Base-by-base conservation (phyloP, 1,140 invertebrate genomes). In the Rhizoglyphus robini region DNA sequence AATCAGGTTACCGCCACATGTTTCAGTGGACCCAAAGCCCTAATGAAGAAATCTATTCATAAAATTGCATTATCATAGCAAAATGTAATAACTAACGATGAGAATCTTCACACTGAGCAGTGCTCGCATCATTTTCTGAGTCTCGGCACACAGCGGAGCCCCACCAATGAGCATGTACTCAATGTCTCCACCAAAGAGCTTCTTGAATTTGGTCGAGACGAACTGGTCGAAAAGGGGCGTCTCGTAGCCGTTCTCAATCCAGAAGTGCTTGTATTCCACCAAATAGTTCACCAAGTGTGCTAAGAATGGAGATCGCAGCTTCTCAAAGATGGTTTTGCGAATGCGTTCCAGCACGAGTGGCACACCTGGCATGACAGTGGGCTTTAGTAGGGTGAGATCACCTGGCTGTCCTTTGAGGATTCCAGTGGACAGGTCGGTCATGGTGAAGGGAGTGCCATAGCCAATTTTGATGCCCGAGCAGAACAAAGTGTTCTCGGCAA, bases 11-110 rank as follows among this genome's bases (percentile, higher is more conserved):
- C 91, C 93, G 70, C 91, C 94, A 70, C 86, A 88, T 13, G 92
- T 96, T 81, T 99, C 95, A 1, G 95, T 98, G 25, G 97, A 82
- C 5, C 94, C 95, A 78, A 98, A 99, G 51, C 95, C 96, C 75
- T 95, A 91, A 57, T 89, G 83, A 27, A 98, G 83, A 54, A 54
- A 27, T 8, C 15, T 27, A 20, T 8, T 54, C 23, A 54, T 20
- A 25, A 54, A 54, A 5, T 11, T 23, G 20, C 51, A 54, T 54
- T 11, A 5, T 11, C 23, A 54, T 15, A 27, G 8, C 51, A 27
- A 25, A 27, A 27, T 20, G 15, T 23, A 27, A 27, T 54, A 25
- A 54, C 8, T 54, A 15, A 54, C 51, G 23, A 54, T 54, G 8
- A 54, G 23, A 8, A 54, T 54, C 20, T 54, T 85, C 48, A 88